These are phyloP conservation scores for Linurgus olivaceus DNA, from an alignment of 2,797 vertebrate genomes.

Conservation along the genomic window DNA sequence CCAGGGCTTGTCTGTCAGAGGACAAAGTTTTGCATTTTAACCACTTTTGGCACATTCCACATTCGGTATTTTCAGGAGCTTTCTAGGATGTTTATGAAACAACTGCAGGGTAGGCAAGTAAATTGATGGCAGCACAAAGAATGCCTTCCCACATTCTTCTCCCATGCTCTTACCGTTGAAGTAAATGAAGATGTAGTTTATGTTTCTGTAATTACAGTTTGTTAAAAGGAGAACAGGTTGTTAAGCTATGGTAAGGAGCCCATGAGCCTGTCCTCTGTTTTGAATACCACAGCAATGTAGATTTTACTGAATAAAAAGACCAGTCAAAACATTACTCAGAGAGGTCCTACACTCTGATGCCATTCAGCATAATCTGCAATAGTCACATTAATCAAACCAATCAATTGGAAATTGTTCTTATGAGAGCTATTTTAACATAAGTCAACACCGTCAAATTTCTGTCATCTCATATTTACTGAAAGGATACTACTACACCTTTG, in stretches of 20 bases:
- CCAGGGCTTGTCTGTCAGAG: conserved; percentile 37
- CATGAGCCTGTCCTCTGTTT: background rate
- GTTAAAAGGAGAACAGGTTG: conserved; percentile 18
- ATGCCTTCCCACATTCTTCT: conserved; percentile 35
- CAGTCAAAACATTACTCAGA: background rate
- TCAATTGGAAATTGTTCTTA: background rate
- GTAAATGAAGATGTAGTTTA: conserved; percentile 35
- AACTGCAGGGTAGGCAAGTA: background rate
- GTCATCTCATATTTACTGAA: background rate
- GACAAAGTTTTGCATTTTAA: conserved; percentile 39
- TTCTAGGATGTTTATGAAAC: conserved; percentile 57
- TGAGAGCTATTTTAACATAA: background rate
- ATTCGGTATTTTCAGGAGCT: conserved; percentile 30
- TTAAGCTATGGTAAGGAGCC: background rate
- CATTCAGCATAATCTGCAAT: background rate
- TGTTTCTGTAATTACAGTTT: conserved; percentile 47
- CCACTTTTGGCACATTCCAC: conserved; percentile 45
- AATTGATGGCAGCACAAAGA: background rate
- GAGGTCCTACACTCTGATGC: background rate
- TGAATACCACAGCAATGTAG: background rate
- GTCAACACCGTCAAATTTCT: background rate
- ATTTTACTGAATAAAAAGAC: background rate
- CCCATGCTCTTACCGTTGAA: background rate
- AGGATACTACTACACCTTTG: background rate
- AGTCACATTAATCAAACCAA: background rate